Base-by-base conservation (phyloP, 1,140 invertebrate genomes). In the Anastrepha ludens region DNA sequence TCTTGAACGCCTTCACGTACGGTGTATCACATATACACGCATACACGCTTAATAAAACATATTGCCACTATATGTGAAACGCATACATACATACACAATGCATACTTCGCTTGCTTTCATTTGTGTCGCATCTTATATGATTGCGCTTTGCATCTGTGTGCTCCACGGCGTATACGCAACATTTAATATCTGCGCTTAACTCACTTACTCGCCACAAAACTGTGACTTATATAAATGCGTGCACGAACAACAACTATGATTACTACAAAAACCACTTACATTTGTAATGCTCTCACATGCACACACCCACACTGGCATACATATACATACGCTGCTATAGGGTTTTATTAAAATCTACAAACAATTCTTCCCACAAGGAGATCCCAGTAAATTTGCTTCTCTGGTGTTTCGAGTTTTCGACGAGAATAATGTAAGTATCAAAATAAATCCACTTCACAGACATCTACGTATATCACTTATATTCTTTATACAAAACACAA, bases 261-360 rank as follows among this genome's bases (percentile, higher is more conserved):
- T 13, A 86, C 58, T 62, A 86, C n/a, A 58, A 60, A 81, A 81
- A 81, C 39, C 67, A 74, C 15, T 7, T 44, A 62, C 85, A 50
- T 62, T 58, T 86, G 58, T 17, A 64, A 44, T 55, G 50, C 50
- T 55, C 67, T 0, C 64, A n/a, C 0, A 17, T 41, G 13, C 65
- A 17, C 29, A 1, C 13, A 62, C 60, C 5, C 17, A 62, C 17
- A 62, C 60, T 55, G 6, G 20, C 58, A 29, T 60, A 15, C 29
- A 50, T 55, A 41, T 58, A 29, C 50, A 55, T 87, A 29, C 78
- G 87, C 60, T 59, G 17, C 85, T 96, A 90, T 95, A 99, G 98
- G 98, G 98, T 88, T 99, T 99, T 94, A 98, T 99, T 93, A 98
- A 98, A 95, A 99, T 99, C 93, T 99, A 99, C 95, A 98, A 98